phyloP scores from a whole-genome alignment of 2,797 vertebrate genomes.

The Peromyscus nudipes region DNA sequence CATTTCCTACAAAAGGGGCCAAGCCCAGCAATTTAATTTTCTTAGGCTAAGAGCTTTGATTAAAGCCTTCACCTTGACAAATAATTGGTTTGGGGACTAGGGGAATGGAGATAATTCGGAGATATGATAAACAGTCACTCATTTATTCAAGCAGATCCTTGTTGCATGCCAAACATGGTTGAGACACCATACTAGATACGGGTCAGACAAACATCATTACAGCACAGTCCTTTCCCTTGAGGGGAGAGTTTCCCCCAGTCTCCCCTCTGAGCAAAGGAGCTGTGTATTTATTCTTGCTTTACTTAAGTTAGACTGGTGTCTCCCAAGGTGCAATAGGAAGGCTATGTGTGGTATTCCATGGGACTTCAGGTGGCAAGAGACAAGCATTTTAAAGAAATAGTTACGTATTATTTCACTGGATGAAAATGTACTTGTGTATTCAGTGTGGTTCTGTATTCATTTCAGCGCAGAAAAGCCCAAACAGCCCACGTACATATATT shows the following conservation, averaged over 20 bases:
- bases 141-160: constrained; percentile 50
- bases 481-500: background rate
- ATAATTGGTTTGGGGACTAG: constrained; percentile 78
- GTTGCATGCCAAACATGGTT: constrained; percentile 32
- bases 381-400: constrained; percentile 21
- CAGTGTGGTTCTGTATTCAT: background rate
- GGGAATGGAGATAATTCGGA: constrained; percentile 64
- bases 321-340: background rate
- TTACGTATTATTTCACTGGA: background rate
- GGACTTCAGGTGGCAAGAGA: constrained; percentile 44
- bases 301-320: constrained; percentile 39
- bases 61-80: constrained; percentile 74
- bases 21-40: constrained; percentile 79
- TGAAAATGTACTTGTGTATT: constrained; percentile 48
- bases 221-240: constrained; percentile 11
- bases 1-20: constrained; percentile 62
- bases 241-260: background rate
- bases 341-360: background rate
- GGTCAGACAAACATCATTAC: constrained; percentile 22
- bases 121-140: constrained; percentile 68
- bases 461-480: constrained; percentile 27
- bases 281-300: constrained; percentile 16
- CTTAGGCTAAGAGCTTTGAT: constrained; percentile 75
- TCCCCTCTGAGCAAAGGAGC: constrained; percentile 38
- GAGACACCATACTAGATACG: background rate